Percentiles rank a stretch among this genome's conserved stretches.
These are phyloP conservation scores for Frankliniella fusca DNA, from an alignment of 2,888 invertebrate genomes.

Conservation along the genomic window DNA sequence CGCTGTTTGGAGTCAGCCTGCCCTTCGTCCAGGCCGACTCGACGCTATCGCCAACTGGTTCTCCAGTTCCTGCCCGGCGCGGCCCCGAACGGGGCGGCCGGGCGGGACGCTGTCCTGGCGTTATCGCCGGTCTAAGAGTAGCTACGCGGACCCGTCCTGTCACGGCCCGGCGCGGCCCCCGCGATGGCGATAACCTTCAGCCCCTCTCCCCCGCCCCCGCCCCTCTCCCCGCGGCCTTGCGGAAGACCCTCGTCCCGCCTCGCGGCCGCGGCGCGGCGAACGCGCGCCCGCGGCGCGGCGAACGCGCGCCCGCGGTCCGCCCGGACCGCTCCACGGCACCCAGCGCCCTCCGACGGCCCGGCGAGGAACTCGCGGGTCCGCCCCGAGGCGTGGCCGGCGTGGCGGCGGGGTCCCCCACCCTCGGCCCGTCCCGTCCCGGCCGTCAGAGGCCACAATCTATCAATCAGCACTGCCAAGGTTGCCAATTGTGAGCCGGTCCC, in stretches of 20 bases:
- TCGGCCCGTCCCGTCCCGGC: too few species aligned
- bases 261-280: neutral
- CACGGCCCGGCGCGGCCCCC: neutral
- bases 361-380: neutral
- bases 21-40: too few species aligned
- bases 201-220: neutral
- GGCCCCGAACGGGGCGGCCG: too few species aligned
- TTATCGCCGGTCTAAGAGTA: too few species aligned
- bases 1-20: too few species aligned
- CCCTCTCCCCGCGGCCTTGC: neutral
- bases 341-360: neutral
- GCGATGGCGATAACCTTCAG: neutral
- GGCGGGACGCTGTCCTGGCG: too few species aligned
- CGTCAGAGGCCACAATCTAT: neutral
- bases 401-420: neutral
- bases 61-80: too few species aligned
- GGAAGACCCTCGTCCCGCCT: too few species aligned
- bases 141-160: neutral
- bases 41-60: too few species aligned
- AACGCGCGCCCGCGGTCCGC: neutral
- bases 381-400: neutral
- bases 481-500: neutral
- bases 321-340: neutral
- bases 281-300: neutral
- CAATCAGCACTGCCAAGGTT: neutral